Evolutionary conservation across 2,797 vertebrate species (phyloP), one percentile per base, ranked within the genome.

Genomic region (Vultur gryphus): DNA sequence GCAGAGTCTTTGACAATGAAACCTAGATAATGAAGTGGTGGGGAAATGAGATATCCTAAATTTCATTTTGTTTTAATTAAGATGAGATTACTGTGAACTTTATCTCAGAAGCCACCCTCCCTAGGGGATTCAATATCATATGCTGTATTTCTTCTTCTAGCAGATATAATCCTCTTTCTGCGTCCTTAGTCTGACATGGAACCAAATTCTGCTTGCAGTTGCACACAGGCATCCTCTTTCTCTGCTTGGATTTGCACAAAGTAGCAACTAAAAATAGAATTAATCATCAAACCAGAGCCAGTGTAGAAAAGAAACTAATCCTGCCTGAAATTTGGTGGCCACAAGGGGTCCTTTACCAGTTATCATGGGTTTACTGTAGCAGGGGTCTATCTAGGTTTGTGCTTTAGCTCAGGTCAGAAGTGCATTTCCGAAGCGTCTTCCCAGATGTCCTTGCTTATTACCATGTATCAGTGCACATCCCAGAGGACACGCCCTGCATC

Each of bases 41-140:
- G 29, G n/a, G 51, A 92, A 89, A 96, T 69, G 58, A 87, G 82
- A 86, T 89, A 72, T 48, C 25, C 52, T 90, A 95, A 91, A 69
- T 87, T 96, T 97, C 18, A 90, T 94, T 97, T 97, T 87, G 31
- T 91, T 95, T 96, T 94, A 96, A 96, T 94, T 91, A 97, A 94
- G 46, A 83, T 89, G 78, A 94, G 88, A 95, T 96, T 97, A 95
- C 61, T 83, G 31, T 73, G 87, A 90, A 82, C 84, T 96, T 95
- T 80, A 95, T 89, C 65, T 87, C 59, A 83, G 79, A 93, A 94
- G 43, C 51, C 25, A 73, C 35, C 35, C 39, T 96, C 84, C 85
- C 44, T 70, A 28, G 35, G 46, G 67, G 37, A 89, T 91, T 96
- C 71, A 78, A 62, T 92, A 79, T 95, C 72, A 79, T 80, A 84